These are phyloP conservation scores for Promerops cafer DNA, from an alignment of 2,113 vertebrate species.

Conservation along the genomic window DNA sequence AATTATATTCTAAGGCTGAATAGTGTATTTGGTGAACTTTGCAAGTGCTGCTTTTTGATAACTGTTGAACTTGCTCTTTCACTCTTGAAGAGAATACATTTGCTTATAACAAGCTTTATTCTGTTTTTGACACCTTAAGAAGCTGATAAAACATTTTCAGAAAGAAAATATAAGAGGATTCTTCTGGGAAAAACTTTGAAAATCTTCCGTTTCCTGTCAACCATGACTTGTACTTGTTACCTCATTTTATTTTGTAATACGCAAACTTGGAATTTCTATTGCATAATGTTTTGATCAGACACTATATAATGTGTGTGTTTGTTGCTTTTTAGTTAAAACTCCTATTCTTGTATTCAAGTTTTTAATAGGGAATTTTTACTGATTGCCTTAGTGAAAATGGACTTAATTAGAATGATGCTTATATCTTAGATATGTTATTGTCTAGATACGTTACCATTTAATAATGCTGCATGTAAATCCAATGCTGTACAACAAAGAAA, in stretches of 20 bases:
- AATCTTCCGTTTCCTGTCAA: not conserved
- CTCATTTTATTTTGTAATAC: not conserved
- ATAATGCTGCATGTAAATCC: constrained; percentile 54
- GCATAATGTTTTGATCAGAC: constrained; percentile 24
- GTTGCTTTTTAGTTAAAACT: constrained; percentile 32
- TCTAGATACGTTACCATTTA: constrained; percentile 36
- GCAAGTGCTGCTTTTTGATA: not conserved
- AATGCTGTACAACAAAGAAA: constrained; percentile 41
- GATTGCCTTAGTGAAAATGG: constrained; percentile 17
- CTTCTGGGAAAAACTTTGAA: not conserved
- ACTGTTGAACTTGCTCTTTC: not conserved
- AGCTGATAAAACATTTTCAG: not conserved
- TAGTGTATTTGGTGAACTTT: not conserved
- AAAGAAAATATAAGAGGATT: not conserved
- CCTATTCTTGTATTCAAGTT: constrained; percentile 55
- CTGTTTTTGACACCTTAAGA: not conserved
- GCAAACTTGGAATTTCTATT: not conserved
- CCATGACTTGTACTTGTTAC: not conserved
- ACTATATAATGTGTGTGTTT: not conserved
- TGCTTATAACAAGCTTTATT: not conserved
- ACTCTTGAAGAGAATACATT: not conserved
- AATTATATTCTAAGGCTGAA: not conserved
- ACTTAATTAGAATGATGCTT: not conserved
- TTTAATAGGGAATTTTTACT: constrained; percentile 37
- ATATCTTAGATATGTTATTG: constrained; percentile 28